A percentile compares a stretch with the other conserved stretches of the same genome.
These are phyloP conservation scores for Phrynocephalus forsythii DNA, from an alignment of 2,797 vertebrate species.

Conservation along the genomic window DNA sequence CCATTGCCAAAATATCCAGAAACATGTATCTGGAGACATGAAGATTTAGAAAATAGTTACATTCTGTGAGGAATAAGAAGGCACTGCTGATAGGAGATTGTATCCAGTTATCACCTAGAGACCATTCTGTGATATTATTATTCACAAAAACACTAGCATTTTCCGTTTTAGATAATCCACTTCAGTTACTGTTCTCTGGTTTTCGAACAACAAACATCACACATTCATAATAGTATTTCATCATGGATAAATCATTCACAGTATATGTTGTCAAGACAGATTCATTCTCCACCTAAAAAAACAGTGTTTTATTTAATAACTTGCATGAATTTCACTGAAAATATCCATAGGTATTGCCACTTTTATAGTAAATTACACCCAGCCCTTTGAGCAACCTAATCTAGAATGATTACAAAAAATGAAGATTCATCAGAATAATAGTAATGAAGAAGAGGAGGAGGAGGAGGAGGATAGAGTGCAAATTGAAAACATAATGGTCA, in stretches of 20 bases:
- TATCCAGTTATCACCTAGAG: conserved; percentile 70
- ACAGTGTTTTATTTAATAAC: conserved; percentile 12
- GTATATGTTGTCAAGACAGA: conserved; percentile 96
- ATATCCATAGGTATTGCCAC: background rate
- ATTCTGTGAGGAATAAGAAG: conserved; percentile 80
- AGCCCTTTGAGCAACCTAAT: background rate
- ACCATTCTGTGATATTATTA: conserved; percentile 74
- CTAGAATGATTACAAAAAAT: background rate
- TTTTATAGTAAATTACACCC: background rate
- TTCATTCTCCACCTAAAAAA: conserved; percentile 88
- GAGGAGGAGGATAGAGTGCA: background rate
- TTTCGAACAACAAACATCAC: conserved; percentile 96
- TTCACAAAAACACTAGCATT: conserved; percentile 61
- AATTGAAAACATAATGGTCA: background rate
- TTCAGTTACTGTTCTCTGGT: conserved; percentile 78
- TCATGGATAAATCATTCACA: conserved; percentile 96
- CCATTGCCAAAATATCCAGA: conserved; percentile 69
- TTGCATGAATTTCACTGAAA: background rate
- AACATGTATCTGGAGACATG: conserved; percentile 70
- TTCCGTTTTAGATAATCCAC: conserved; percentile 58
- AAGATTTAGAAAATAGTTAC: conserved; percentile 82
- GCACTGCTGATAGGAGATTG: conserved; percentile 83
- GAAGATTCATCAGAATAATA: too few species aligned
- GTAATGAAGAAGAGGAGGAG: too few species aligned
- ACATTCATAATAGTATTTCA: conserved; percentile 97